Evolutionary conservation across 1,140 invertebrate species (phyloP).

Genomic region (Melanaphis sacchari): DNA sequence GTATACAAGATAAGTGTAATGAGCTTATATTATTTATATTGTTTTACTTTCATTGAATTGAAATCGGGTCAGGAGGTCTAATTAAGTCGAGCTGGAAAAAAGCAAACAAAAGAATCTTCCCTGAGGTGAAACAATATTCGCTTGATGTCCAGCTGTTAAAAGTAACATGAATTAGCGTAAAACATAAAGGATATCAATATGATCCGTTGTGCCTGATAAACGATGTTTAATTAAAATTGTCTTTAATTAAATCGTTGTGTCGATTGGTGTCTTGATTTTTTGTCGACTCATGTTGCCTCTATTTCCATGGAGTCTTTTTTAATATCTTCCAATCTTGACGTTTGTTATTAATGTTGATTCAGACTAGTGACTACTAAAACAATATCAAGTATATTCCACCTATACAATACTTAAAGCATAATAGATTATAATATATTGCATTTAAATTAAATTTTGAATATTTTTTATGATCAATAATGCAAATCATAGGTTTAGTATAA

Average conservation of each 20-base stretch:
- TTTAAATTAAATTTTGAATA: constrained; percentile 19
- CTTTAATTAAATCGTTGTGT: constrained; percentile 51
- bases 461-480: neutral
- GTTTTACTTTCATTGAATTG: constrained; percentile 37
- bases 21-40: constrained; percentile 37
- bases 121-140: constrained; percentile 54
- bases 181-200: constrained; percentile 45
- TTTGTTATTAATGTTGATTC: constrained; percentile 48
- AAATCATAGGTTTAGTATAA: neutral
- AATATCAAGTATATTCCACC: neutral
- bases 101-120: constrained; percentile 50
- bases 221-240: constrained; percentile 57
- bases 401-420: neutral
- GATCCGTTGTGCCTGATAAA: constrained; percentile 47
- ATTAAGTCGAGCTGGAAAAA: constrained; percentile 1
- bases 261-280: constrained; percentile 27
- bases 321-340: constrained; percentile 49
- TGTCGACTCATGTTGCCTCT: constrained; percentile 10
- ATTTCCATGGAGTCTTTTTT: constrained; percentile 21
- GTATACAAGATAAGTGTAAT: constrained; percentile 21
- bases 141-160: constrained; percentile 47
- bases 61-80: constrained; percentile 39
- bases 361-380: constrained; percentile 36
- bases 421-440: neutral
- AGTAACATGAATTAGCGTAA: constrained; percentile 47